Evolutionary conservation across 2,888 invertebrate species (phyloP), one percentile per base, ranked within the genome.

Genomic region (Chelonus formosanus): DNA sequence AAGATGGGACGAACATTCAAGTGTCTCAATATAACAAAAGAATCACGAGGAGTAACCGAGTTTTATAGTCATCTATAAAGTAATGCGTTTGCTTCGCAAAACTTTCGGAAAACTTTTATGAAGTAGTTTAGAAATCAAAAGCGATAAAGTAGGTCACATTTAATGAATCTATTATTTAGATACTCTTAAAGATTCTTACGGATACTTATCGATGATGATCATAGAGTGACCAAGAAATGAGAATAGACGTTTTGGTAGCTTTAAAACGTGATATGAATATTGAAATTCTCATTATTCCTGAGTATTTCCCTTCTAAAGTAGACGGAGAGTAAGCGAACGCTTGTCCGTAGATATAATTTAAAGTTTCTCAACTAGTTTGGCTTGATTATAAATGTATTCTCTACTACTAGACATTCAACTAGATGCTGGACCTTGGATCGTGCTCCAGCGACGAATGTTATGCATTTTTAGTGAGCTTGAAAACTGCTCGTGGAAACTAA

Each of bases 251-350:
- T 52, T 52, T 52, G 31, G 31, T 52, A 52, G 52, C 68, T 70
- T 75, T 68, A 70, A 73, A 73, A 71, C 70, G 40, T 69, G 69
- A 73, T 73, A 80, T 82, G 78, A 82, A 82, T 81, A 82, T 80
- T 82, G 78, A 80, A 81, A 80, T 77, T 79, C 78, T 80, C 79
- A 80, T 82, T 82, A 82, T 79, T 79, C 74, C 66, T 67, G 65
- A 48, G 63, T 62, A 59, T 65, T 65, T 68, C 67, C 67, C 73
- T 63, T 70, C 65, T 73, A 69, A 70, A 60, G 45, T 55, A 31
- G 52, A 52, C 20, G 47, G 35, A 20, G 47, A 45, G 52, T 36
- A 63, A 45, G 34, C 56, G 59, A 52, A 61, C 67, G 65, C 67
- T 68, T 68, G 75, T 75, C 70, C 67, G 65, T 74, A 73, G 73